Evolutionary conservation across 2,888 invertebrate species (phyloP).

Genomic region (Coecobrya sp.): DNA sequence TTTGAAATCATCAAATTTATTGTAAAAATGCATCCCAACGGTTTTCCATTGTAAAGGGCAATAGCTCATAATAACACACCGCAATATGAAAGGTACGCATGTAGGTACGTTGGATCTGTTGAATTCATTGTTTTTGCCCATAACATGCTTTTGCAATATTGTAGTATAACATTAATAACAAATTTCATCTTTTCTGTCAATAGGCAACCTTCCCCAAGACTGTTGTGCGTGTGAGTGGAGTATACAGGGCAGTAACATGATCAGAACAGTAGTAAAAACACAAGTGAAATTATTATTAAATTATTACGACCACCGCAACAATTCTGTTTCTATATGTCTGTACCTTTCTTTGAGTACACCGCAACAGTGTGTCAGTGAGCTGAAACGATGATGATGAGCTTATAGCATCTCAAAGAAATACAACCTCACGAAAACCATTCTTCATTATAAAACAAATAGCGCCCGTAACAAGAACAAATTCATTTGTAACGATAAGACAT

Average conservation of each 20-base stretch:
- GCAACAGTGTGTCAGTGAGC: conserved; percentile 62
- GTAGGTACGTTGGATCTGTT: not conserved
- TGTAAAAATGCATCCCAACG: conserved; percentile 40
- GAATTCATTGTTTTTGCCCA: not conserved
- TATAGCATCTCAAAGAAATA: conserved; percentile 30
- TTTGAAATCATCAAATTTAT: conserved; percentile 19
- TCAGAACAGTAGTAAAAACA: not conserved
- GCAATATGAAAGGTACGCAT: not conserved
- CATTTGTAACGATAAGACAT: conserved; percentile 33
- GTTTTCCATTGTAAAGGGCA: conserved; percentile 39
- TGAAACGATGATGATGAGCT: conserved; percentile 16
- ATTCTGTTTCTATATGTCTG: not conserved
- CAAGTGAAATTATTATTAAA: conserved; percentile 49
- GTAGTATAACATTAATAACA: not conserved
- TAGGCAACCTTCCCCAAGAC: not conserved
- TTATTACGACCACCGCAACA: conserved; percentile 31
- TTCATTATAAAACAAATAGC: conserved; percentile 60
- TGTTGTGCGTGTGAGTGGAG: not conserved
- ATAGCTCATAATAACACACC: not conserved
- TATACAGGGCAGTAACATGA: not conserved
- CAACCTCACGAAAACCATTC: conserved; percentile 48
- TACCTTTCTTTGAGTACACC: conserved; percentile 47
- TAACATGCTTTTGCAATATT: not conserved
- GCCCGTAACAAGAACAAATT: conserved; percentile 25
- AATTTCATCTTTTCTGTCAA: not conserved